Base-by-base conservation (phyloP, 2,113 vertebrate species). In the Bujurquina vittata region DNA sequence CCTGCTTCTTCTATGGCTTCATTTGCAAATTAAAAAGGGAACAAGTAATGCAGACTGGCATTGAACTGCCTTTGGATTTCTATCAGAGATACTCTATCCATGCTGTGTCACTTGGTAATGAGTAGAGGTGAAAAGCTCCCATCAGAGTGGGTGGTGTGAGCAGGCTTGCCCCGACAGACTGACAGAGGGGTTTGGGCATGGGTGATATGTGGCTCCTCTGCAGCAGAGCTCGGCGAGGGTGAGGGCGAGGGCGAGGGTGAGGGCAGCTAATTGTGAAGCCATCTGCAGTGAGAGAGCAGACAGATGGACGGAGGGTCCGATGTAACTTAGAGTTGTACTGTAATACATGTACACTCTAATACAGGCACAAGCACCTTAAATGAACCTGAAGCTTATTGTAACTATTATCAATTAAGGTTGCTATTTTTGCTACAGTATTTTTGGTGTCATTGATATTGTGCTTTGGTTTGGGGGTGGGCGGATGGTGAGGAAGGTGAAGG, bases 241-340 rank as follows among this genome's bases (percentile, higher is more conserved):
- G 29, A 83, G 77, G 79, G 77, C 26, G 26, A 26, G 26, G 26
- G 26, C 35, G 89, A 86, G 86, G 86, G 93, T 77, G 93, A 90
- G 88, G 89, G 91, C 86, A 88, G 86, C 86, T 77, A 89, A 76
- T 93, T 90, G 90, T 87, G 91, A 94, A 94, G 93, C 95, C 95
- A 95, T 95, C 95, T 95, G 95, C 91, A 90, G 90, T 90, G 94
- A 94, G 90, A 94, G 90, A 79, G 91, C 92, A 91, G 89, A 90
- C 94, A 93, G 94, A 92, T 85, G 91, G 94, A 92, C 54, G 86
- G 87, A 89, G 88, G 78, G 73, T 85, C 65, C 40, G 87, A 81
- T 88, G 88, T 60, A 89, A 89, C 90, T 85, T 85, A n/a, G 86
- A 91, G 85, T 89, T 88, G 84, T 86, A 87, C 84, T 80, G 77